Conservation (phyloP, 1,140 invertebrate genomes). For the Bacillus rossius region DNA sequence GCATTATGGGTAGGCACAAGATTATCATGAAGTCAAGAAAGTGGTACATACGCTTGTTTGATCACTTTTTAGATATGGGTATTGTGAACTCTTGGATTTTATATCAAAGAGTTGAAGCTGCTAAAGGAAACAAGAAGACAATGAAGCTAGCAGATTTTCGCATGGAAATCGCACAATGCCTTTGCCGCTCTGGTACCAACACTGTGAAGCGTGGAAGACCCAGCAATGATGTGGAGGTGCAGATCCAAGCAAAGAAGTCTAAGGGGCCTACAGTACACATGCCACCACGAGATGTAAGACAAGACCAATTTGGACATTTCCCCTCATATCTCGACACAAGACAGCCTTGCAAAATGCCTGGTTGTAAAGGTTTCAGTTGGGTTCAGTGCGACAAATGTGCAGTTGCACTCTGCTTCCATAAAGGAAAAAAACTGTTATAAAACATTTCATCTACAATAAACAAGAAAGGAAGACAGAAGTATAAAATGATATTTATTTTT, state of each 20-base stretch:
- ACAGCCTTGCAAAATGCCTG: slow-evolving; percentile 32
- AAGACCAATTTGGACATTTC: slow-evolving; percentile 37
- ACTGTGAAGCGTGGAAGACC: not conserved
- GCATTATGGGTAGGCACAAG: slow-evolving; percentile 31
- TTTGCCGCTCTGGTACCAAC: not conserved
- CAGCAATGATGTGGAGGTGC: not conserved
- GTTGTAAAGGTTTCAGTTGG: slow-evolving; percentile 27
- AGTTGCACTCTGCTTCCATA: slow-evolving; percentile 29
- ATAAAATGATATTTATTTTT: no score
- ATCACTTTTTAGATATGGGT: slow-evolving; percentile 26
- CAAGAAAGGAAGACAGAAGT: no score
- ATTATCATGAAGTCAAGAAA: slow-evolving; percentile 20
- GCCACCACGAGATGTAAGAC: slow-evolving; percentile 27
- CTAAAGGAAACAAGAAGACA: not conserved
- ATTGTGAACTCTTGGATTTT: slow-evolving; percentile 21
- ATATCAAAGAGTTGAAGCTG: not conserved
- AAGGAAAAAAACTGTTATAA: slow-evolving; percentile 30
- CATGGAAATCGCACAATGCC: not conserved
- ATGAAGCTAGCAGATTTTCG: not conserved
- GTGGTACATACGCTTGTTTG: slow-evolving; percentile 29
- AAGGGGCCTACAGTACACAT: slow-evolving; percentile 23
- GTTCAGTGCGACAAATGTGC: slow-evolving; percentile 32
- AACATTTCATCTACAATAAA: not conserved
- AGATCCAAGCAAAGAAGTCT: not conserved
- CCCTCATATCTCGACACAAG: slow-evolving; percentile 30